These are phyloP conservation scores for Euwallacea fornicatus DNA, from an alignment of 1,140 invertebrate genomes.

Conservation along the genomic window DNA sequence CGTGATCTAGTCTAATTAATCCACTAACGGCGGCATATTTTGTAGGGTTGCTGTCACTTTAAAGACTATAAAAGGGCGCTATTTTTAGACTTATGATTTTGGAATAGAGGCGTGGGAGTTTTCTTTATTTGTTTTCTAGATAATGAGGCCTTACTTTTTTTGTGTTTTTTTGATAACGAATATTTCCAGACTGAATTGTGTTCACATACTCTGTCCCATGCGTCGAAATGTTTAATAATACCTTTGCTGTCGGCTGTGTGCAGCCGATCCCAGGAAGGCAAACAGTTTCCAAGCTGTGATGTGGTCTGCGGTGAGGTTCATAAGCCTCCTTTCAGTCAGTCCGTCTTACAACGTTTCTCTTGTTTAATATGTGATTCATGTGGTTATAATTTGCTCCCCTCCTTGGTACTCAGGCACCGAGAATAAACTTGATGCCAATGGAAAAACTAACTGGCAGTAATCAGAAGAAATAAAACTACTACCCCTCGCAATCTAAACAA, in stretches of 20 bases:
- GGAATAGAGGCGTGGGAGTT: no score
- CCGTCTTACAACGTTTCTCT: slow-evolving; percentile 41
- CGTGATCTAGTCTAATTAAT: slow-evolving; percentile 50
- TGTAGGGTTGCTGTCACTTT: slow-evolving; percentile 39
- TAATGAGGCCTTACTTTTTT: no score
- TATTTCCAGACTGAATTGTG: no score
- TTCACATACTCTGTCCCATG: no score
- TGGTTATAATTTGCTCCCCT: slow-evolving; percentile 12
- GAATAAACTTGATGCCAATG: no score
- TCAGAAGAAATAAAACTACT: slow-evolving; percentile 14
- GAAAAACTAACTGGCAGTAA: no score
- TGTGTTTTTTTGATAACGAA: no score
- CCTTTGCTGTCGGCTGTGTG: slow-evolving; percentile 43
- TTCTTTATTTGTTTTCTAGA: no score
- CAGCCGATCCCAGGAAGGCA: slow-evolving; percentile 40
- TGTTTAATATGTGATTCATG: slow-evolving; percentile 27
- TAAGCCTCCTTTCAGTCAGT: slow-evolving; percentile 48
- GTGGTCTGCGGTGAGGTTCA: slow-evolving; percentile 51
- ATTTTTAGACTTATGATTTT: background rate
- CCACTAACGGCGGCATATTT: slow-evolving; percentile 50
- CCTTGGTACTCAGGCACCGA: background rate
- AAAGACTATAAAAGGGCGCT: slow-evolving; percentile 19
- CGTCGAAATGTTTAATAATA: slow-evolving; percentile 42
- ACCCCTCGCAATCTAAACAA: slow-evolving; percentile 9
- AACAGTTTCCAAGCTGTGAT: slow-evolving; percentile 50